Conservation (phyloP, 2,888 invertebrate genomes). For the Bruchidius siliquastri region DNA sequence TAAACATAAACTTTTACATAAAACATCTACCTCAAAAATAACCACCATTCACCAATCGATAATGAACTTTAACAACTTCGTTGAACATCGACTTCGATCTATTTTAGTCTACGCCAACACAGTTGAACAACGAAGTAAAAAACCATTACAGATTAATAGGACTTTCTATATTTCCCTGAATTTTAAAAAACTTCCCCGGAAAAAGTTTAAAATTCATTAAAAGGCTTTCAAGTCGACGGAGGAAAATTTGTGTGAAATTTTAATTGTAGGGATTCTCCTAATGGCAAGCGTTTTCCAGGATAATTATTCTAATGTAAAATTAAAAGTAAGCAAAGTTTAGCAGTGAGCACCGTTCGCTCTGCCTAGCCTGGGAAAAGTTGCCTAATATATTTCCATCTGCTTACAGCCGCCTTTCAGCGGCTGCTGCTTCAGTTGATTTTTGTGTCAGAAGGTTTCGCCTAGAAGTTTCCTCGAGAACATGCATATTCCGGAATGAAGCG, state of each 20-base stretch:
- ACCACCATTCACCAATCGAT: too few relatives aligned
- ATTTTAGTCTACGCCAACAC: background rate
- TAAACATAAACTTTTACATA: too few relatives aligned
- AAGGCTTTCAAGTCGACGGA: conserved; percentile 25
- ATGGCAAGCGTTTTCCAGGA: conserved; percentile 31
- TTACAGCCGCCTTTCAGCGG: conserved; percentile 2
- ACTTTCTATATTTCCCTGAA: conserved; percentile 15
- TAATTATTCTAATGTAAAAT: conserved; percentile 29
- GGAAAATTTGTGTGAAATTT: conserved; percentile 25
- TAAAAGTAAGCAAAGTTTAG: conserved; percentile 26
- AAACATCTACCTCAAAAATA: too few relatives aligned
- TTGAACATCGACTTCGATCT: background rate
- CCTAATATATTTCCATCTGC: conserved; percentile 22
- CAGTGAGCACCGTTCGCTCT: conserved; percentile 7
- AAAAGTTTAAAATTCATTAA: conserved; percentile 24
- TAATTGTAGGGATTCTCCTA: conserved; percentile 28
- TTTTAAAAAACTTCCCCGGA: conserved; percentile 14
- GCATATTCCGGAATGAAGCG: background rate
- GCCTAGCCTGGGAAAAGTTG: conserved; percentile 20
- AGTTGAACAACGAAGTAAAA: conserved; percentile 1
- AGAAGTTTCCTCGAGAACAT: background rate
- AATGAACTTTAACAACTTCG: background rate
- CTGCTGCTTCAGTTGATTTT: background rate
- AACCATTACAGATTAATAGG: conserved; percentile 20
- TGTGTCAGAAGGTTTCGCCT: background rate